Base-by-base conservation (phyloP, 53 echinoderm and acorn worm species). In the Patiria pectinifera region DNA sequence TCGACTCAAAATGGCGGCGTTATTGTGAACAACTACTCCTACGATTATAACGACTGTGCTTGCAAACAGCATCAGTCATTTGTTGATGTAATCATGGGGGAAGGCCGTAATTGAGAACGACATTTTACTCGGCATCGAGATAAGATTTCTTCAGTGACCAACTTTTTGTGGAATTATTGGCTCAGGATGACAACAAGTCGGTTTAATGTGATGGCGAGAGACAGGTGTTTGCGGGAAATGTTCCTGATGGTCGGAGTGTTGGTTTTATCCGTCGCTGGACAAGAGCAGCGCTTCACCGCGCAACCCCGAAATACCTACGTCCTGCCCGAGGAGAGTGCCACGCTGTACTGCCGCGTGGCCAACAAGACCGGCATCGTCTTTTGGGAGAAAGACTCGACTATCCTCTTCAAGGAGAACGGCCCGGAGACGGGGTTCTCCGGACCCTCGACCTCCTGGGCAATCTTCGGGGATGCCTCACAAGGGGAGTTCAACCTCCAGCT, bases 401-500 rank as follows among this genome's bases (percentile, higher is more conserved):
- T 94, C 14, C 86, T 94, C 58, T 95, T 96, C 60, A 83, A 89
- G 19, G 91, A 93, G 24, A 87, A 62, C 26, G 85, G 63, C 61
- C 48, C 62, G 45, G 60, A 62, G 35, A 3, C 53, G 46, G 85
- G 80, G 15, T 71, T 69, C 46, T 86, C 87, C 24, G 59, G 78
- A 62, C 66, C 66, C 6, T 60, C 87, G 14, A 76, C 95, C 18
- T 62, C 85, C n/a, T 95, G 94, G 96, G 97, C 96, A 5, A 85
- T 96, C 14, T 96, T 96, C 83, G 97, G 97, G 9, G 91, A 97
- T 82, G 62, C 77, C 11, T 80, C 92, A n/a, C 86, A 45, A 0
- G 97, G 97, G 2, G 97, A 97, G 91, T 97, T 94, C 91, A 96
- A 97, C 83, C 93, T 97, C 19, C 97, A 96, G 84, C 86, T 97